Evolutionary conservation across 37 sponge, comb jelly and placozoan genomes (phyloP), one percentile per base, ranked within the genome.

Genomic region (Chondrosia reniformis): DNA sequence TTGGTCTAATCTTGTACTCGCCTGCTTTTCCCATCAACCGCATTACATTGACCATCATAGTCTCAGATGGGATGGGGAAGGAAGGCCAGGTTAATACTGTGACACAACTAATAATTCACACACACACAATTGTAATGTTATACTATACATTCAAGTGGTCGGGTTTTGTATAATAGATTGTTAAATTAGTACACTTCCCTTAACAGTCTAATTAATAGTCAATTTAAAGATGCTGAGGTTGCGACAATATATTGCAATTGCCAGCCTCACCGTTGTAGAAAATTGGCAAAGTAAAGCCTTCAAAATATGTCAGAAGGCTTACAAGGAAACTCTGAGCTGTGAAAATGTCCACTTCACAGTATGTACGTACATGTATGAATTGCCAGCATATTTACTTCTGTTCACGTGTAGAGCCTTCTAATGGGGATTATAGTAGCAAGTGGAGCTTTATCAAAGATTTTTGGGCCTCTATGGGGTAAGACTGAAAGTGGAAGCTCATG

Each of bases 21-120:
- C 27, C 57, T 10, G 55, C 45, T 2, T 76, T 83, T 46, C 69
- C 73, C 8, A 27, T 55, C 0, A 13, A 46, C n/a, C 44, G 80
- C 12, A 52, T 79, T 45, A 46, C 79, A 59, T 13, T 85, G 40
- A 64, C 80, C 0, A 21, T 80, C 17, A 55, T 85, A 4, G 75
- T 55, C 17, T 85, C 86, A 10, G 86, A 85, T 74, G 74, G n/a
- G 5, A 27, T 63, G 45, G 76, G 76, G 15, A n/a, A 22, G 44
- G 67, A 43, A 33, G 54, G 45, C 74, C 86, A 85, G 80, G 86
- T 85, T 55, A 24, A n/a, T n/a, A n/a, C n/a, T n/a, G n/a, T n/a
- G n/a, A n/a, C n/a, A n/a, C n/a, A n/a, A n/a, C n/a, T n/a, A n/a
- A n/a, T n/a, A n/a, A n/a, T n/a, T n/a, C n/a, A n/a, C n/a, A n/a